Base-by-base conservation (phyloP, 1,140 invertebrate species). In the Triops cancriformis region DNA sequence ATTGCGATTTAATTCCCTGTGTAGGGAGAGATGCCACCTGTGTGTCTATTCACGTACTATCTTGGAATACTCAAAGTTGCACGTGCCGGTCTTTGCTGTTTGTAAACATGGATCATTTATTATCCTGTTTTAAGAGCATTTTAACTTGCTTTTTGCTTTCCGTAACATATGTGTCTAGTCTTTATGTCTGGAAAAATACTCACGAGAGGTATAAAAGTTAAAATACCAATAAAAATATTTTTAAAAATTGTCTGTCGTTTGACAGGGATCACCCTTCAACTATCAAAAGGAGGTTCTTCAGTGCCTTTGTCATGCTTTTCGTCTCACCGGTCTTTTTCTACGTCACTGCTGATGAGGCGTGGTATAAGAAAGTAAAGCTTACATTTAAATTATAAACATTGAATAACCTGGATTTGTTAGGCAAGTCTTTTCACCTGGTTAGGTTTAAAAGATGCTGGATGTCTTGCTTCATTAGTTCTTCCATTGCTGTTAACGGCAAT, bases 211-310 rank as follows among this genome's bases (percentile, higher is more conserved):
- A 79, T 76, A 26, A 43, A 76, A 10, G 23, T 42, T 26, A 78
- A 41, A 76, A 23, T 79, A 75, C 26, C 73, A 64, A 51, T 64
- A 18, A 75, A 12, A 74, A 26, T 37, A 12, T 75, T 42, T 37
- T 73, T 31, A 26, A 64, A 10, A 64, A 43, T 76, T 80, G 37
- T 79, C 79, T 81, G 84, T 81, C 80, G 82, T 80, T 81, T 88
- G 90, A 82, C 86, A 94, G 93, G 81, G 91, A 95, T 83, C 93
- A 96, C 85, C 93, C 94, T 7, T 88, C 90, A n/a, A 94, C 91
- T 2, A 95, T 97, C 79, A 95, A 94, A 82, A 90, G 89, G 84
- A 88, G 95, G 82, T 96, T 96, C 83, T 87, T 93, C 73, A 95
- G 94, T 85, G 93, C 94, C 0, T 90, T 90, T 79, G 84, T 93